phyloP scores from a whole-genome alignment of 2,888 invertebrate species.

The Beris morrisii region DNA sequence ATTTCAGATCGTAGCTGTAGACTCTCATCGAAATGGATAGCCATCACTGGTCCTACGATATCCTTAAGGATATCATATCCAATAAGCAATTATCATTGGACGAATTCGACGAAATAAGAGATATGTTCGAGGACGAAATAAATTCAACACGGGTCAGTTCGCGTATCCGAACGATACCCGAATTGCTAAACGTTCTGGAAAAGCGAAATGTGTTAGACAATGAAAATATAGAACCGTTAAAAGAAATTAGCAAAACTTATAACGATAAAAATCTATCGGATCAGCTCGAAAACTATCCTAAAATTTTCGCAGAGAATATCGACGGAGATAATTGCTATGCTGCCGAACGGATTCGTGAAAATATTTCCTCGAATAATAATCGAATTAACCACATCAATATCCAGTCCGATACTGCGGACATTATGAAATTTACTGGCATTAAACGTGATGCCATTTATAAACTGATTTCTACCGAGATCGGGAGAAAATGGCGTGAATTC shows the following conservation, averaged over 20 bases:
- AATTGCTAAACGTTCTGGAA: conserved; percentile 2
- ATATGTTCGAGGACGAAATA: not conserved
- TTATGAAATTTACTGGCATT: not conserved
- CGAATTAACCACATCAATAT: not conserved
- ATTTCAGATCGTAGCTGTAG: no score
- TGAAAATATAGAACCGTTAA: not conserved
- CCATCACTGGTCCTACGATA: no score
- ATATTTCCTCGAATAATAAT: not conserved
- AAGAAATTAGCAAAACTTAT: not conserved
- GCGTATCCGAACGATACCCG: not conserved
- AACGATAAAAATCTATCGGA: not conserved
- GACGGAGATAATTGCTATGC: conserved; percentile 5
- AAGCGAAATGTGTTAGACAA: not conserved
- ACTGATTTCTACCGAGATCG: conserved; percentile 48
- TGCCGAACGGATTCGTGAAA: not conserved
- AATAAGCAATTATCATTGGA: no score
- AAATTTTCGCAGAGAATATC: no score
- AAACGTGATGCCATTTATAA: conserved; percentile 45
- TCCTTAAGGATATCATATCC: no score
- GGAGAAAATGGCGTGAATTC: conserved; percentile 50
- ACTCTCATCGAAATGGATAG: no score
- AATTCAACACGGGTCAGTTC: conserved; percentile 2
- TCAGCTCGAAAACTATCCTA: not conserved
- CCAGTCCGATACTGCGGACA: not conserved
- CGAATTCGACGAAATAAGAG: not conserved